Conservation (phyloP, 2,888 invertebrate genomes). For the Cancer borealis region DNA sequence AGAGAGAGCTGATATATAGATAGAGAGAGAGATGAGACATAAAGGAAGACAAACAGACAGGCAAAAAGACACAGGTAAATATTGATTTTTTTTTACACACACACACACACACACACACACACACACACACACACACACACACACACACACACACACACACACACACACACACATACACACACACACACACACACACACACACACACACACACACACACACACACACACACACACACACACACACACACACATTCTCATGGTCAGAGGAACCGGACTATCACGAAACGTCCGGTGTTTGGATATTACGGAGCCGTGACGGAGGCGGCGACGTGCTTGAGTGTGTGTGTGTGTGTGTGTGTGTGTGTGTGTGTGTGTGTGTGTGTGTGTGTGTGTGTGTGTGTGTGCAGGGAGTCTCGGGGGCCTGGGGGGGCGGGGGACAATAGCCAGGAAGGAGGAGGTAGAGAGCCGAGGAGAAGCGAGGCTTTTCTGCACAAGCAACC, state of each 20-base stretch:
- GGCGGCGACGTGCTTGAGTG: background rate
- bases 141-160: conserved; percentile 12
- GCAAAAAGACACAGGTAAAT: too few species aligned
- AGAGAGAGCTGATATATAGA: background rate
- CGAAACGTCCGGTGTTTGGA: background rate
- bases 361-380: background rate
- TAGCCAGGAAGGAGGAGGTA: conserved; percentile 6
- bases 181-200: too few species aligned
- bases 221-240: conserved; percentile 16
- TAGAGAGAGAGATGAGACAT: background rate
- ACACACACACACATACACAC: background rate
- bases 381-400: conserved; percentile 26
- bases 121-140: too few species aligned
- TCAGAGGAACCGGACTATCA: background rate
- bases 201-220: too few species aligned
- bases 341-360: too few species aligned
- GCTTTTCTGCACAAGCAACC: conserved; percentile 29
- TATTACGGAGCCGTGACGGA: background rate
- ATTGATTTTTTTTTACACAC: too few species aligned
- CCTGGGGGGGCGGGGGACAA: conserved; percentile 18
- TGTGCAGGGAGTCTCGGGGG: conserved; percentile 18
- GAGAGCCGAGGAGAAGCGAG: conserved; percentile 4
- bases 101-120: too few species aligned
- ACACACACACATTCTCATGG: background rate
- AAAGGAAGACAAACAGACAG: background rate